Base-by-base conservation (phyloP, 2,888 invertebrate species). In the Polydesmus complanatus region DNA sequence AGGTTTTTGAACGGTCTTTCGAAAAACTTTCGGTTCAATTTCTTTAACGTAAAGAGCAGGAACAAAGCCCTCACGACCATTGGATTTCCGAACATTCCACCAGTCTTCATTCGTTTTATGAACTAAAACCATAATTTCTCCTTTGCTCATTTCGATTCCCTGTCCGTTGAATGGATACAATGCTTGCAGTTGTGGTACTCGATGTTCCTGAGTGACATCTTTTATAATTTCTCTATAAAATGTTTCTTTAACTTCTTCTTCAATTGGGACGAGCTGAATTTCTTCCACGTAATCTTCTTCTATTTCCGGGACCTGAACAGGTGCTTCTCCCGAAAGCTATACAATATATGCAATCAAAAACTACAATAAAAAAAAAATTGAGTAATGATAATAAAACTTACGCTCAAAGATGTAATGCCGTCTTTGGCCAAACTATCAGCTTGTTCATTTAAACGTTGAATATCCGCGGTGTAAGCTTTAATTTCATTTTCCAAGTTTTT, bases 51-150 rank as follows among this genome's bases (percentile, higher is more conserved):
- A 97, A 76, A 93, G 95, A 1, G 94, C 95, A 0, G 98, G 98
- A 2, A 97, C 95, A 74, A 95, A 98, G 1, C 97, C 97, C 70
- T 96, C 96, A 0, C 83, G 82, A 0, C 95, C 88, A 71, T 90
- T 91, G 0, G 85, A 83, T 73, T 92, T 92, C 18, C 93, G 80
- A n/a, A 96, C 90, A 69, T 91, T 91, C 98, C 98, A 98, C 97
- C 97, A 97, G 73, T 98, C 98, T 0, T 87, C 84, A 76, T 96
- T 97, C 5, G 92, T 94, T 77, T 93, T 93, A 72, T 88, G 91
- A 65, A 97, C 80, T 1, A 98, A 79, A 70, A 92, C 85, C 88
- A 97, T 89, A 1, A 84, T 79, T 77, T 96, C 94, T 59, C 91
- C 91, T 74, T 95, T 96, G 60, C 80, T 80, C 82, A 94, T 89